phyloP scores from a whole-genome alignment of 2,113 vertebrate genomes.

The Heterotilapia buettikoferi region DNA sequence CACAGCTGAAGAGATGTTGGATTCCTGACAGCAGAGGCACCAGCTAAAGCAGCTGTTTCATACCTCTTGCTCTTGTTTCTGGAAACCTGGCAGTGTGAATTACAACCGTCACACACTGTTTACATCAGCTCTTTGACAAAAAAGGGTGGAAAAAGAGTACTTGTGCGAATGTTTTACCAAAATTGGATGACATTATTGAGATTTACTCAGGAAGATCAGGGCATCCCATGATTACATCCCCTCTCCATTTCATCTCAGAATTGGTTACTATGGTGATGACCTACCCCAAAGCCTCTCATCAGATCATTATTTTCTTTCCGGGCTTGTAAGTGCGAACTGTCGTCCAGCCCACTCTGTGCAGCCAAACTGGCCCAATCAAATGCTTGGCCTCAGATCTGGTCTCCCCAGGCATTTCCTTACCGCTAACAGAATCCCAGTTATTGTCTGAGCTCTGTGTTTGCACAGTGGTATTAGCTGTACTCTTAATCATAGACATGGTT shows the following conservation, averaged over 20 bases:
- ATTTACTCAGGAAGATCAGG: slow-evolving; percentile 6
- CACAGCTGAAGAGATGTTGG: slow-evolving; percentile 5
- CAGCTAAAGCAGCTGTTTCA: background rate
- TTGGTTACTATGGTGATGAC: slow-evolving; percentile 25
- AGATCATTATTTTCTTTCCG: slow-evolving; percentile 39
- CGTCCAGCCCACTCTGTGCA: background rate
- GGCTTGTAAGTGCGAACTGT: background rate
- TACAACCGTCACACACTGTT: background rate
- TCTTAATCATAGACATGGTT: slow-evolving; percentile 10
- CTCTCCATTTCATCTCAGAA: background rate
- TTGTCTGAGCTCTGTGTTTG: background rate
- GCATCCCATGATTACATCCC: background rate
- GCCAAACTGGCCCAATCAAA: slow-evolving; percentile 34
- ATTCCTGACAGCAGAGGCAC: background rate
- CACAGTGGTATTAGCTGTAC: slow-evolving; percentile 10
- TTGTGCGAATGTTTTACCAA: background rate
- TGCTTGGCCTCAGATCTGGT: background rate
- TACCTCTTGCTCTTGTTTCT: background rate
- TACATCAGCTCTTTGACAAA: background rate
- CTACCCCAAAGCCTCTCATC: slow-evolving; percentile 1
- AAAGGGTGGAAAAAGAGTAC: background rate
- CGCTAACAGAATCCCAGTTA: background rate
- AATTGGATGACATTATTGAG: background rate
- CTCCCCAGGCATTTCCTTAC: background rate
- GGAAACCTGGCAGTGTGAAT: background rate